Evolutionary conservation across 2,888 invertebrate species (phyloP).

Genomic region (Halocaridina rubra): DNA sequence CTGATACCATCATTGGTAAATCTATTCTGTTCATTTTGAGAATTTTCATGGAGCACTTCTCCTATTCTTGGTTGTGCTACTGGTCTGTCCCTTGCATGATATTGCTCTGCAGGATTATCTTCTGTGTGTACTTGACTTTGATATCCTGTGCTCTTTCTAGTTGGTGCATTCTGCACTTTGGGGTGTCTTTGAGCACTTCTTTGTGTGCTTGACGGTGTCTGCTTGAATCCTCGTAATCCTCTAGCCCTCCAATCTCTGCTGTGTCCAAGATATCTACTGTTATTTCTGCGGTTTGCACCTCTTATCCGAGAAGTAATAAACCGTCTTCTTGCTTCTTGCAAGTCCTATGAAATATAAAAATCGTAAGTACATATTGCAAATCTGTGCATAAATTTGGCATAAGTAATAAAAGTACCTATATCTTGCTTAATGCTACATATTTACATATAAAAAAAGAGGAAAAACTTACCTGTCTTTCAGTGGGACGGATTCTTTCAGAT

Average conservation of each 20-base stretch:
- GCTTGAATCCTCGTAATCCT: too few relatives aligned
- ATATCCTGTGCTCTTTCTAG: background rate
- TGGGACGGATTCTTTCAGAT: background rate
- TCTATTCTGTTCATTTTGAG: too few relatives aligned
- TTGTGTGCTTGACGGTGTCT: too few relatives aligned
- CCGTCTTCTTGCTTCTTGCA: background rate
- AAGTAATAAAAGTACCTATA: too few relatives aligned
- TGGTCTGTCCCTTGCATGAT: background rate
- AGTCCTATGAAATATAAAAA: background rate
- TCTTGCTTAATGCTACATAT: background rate
- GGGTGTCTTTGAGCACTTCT: background rate
- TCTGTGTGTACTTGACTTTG: too few relatives aligned
- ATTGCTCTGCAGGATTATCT: too few relatives aligned
- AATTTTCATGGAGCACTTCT: background rate
- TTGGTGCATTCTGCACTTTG: background rate
- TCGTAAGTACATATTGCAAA: too few relatives aligned
- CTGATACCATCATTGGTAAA: too few relatives aligned
- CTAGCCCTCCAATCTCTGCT: too few relatives aligned
- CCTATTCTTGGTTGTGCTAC: background rate
- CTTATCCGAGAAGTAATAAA: background rate
- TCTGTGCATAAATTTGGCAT: too few relatives aligned
- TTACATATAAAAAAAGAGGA: too few relatives aligned
- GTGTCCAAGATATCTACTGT: background rate
- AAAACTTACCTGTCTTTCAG: background rate
- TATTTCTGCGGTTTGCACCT: background rate